A percentile compares a stretch with the other conserved stretches of the same genome.
phyloP scores from a whole-genome alignment of 2,888 invertebrate species.

The Acleris cristana region DNA sequence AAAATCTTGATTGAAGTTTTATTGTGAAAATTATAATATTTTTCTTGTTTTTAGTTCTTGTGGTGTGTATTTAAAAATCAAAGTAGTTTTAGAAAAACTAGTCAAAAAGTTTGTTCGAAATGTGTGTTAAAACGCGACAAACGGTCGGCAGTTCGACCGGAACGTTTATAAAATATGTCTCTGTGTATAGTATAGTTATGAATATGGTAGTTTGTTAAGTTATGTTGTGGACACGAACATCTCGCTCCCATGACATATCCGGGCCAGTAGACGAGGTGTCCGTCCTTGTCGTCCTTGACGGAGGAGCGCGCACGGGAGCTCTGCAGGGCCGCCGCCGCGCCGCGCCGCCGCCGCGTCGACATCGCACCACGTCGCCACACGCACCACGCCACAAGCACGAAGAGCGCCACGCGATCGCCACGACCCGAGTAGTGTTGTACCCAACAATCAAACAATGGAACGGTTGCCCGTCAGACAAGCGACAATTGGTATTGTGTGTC shows the following conservation, averaged over 20 bases:
- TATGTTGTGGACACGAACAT: constrained; percentile 96
- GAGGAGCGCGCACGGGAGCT: constrained; percentile 93
- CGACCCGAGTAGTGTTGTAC: constrained; percentile 85
- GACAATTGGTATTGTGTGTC: constrained; percentile 82
- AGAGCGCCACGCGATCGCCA: constrained; percentile 82
- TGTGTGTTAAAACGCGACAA: constrained; percentile 37
- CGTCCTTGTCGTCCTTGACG: constrained; percentile 99
- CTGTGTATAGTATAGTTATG: constrained; percentile 42
- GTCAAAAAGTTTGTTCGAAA: constrained; percentile 6
- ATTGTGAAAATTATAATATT: constrained; percentile 37
- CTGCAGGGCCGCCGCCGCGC: constrained; percentile 78
- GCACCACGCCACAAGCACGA: constrained; percentile 57
- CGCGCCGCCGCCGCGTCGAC: constrained; percentile 41
- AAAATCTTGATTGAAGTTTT: constrained; percentile 48
- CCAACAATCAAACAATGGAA: constrained; percentile 85
- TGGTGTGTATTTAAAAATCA: constrained; percentile 4
- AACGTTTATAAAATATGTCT: constrained; percentile 23
- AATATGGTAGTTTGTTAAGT: constrained; percentile 56
- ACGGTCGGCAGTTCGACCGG: constrained; percentile 4
- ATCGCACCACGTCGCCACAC: constrained; percentile 53
- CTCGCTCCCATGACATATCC: constrained; percentile 99
- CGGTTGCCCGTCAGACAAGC: constrained; percentile 85
- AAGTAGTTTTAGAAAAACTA: constrained; percentile 4
- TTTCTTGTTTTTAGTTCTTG: constrained; percentile 10
- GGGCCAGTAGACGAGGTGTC: constrained; percentile 99